Evolutionary conservation across 2,888 invertebrate species (phyloP).

Genomic region (Brachynemurus nebulosus): DNA sequence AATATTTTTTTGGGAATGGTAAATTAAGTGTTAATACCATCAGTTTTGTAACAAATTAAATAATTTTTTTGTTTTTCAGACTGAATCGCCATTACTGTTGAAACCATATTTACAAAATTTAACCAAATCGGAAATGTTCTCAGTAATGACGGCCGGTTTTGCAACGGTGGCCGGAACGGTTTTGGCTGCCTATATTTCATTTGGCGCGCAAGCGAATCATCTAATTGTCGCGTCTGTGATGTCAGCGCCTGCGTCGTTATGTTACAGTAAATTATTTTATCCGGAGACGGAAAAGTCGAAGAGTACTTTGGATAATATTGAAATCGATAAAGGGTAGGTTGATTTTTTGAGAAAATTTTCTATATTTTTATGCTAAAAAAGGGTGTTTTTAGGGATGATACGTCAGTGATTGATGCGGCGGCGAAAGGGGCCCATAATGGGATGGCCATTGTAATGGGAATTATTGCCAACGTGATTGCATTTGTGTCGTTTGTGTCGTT

Average conservation of each 20-base stretch:
- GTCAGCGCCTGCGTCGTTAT: constrained; percentile 90
- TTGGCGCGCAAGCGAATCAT: constrained; percentile 78
- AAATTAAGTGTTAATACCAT: constrained; percentile 19
- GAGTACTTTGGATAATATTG: constrained; percentile 62
- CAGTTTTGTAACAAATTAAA: not conserved
- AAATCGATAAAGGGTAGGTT: constrained; percentile 52
- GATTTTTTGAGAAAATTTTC: too few relatives aligned
- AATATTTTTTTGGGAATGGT: constrained; percentile 93
- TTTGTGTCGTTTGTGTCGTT: constrained; percentile 82
- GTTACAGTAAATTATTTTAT: constrained; percentile 77
- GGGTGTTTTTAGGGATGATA: constrained; percentile 48
- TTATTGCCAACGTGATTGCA: constrained; percentile 83
- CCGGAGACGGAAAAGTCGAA: constrained; percentile 78
- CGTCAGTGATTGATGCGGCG: constrained; percentile 81
- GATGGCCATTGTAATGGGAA: constrained; percentile 67
- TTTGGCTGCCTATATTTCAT: constrained; percentile 81
- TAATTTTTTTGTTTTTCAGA: constrained; percentile 37
- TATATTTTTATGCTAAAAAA: not conserved
- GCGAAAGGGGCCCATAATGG: constrained; percentile 76
- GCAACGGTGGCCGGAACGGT: constrained; percentile 90
- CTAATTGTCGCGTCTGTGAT: constrained; percentile 88
- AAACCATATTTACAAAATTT: constrained; percentile 73
- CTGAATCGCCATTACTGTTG: constrained; percentile 80
- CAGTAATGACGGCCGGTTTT: constrained; percentile 89
- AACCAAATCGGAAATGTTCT: constrained; percentile 84